Percentiles rank a stretch among this genome's conserved stretches.
phyloP scores from a whole-genome alignment of 92 coral and sea anemone species.

The Galaxea fascicularis region DNA sequence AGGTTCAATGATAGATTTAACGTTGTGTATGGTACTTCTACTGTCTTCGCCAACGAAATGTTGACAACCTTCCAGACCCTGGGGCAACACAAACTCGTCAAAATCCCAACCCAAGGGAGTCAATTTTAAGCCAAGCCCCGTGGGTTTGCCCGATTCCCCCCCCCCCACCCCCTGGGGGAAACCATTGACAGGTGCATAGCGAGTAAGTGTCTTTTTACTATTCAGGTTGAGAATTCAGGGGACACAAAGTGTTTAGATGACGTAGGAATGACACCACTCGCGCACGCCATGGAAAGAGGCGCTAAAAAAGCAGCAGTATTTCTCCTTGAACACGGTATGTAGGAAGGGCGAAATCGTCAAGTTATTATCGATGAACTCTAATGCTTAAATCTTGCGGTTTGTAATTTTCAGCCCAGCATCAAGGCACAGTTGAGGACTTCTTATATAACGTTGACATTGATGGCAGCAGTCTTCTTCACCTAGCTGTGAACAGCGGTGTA shows the following conservation, averaged over 20 bases:
- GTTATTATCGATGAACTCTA: not conserved
- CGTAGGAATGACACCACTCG: slow-evolving; percentile 75
- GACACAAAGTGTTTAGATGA: slow-evolving; percentile 50
- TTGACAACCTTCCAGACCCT: no score
- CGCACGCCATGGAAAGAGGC: slow-evolving; percentile 79
- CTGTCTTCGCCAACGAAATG: no score
- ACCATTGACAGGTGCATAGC: no score
- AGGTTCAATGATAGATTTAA: no score
- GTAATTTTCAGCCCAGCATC: not conserved
- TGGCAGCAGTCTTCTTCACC: slow-evolving; percentile 80
- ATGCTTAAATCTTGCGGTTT: not conserved
- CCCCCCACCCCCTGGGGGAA: no score
- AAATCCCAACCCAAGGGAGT: no score
- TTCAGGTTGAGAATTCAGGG: slow-evolving; percentile 33
- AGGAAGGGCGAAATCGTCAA: not conserved
- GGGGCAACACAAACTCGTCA: no score
- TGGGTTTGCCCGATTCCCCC: no score
- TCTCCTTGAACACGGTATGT: slow-evolving; percentile 67
- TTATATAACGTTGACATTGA: slow-evolving; percentile 73
- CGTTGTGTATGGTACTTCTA: no score
- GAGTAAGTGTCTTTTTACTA: no score
- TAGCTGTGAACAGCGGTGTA: slow-evolving; percentile 91
- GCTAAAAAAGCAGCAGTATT: slow-evolving; percentile 68
- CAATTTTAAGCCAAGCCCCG: no score
- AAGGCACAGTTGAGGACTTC: slow-evolving; percentile 34